Base-by-base conservation (phyloP, 2,888 invertebrate species). In the Stenotaenia linearis region DNA sequence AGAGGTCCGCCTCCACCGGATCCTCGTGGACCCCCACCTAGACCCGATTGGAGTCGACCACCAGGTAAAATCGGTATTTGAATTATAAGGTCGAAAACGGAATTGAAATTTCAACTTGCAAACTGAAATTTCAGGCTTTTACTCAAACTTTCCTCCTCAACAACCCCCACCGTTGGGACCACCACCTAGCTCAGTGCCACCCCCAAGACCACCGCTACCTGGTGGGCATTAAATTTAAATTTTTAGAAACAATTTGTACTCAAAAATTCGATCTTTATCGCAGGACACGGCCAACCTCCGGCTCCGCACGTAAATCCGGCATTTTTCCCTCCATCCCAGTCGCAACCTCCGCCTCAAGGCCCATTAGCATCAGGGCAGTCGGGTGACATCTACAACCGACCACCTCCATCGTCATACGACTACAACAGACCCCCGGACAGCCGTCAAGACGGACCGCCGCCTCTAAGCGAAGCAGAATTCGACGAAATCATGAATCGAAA, bases 401-500 rank as follows among this genome's bases (percentile, higher is more conserved):
- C 83, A 6, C 82, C 88, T 78, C 88, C 87, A 18, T 78, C 79
- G 10, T 81, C 75, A 4, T 83, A 82, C 79, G 82, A 82, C 32
- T 82, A 83, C 79, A 82, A 82, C 80, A 76, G 82, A 15, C 79
- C 81, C 21, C 79, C 78, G 18, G 82, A 81, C 15, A 75, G 81
- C 12, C n/a, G 80, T 28, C 77, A 56, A 30, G 80, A 80, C 75
- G 79, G 78, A 15, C 50, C 81, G 12, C 79, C 83, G 9, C 81
- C 92, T 82, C 83, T 89, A 35, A 85, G 85, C 80, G 98, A 98
- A 87, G 94, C 93, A 45, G 99, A 99, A 88, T 98, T 98, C 88
- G 98, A 99, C 87, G 99, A 99, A 86, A 95, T 97, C 79, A 97
- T 99, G 95, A 92, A 93, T 80, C 90, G 98, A 82, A 99, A 99